Base-by-base conservation (phyloP, 2,797 vertebrate species). In the Malurus leucopterus region DNA sequence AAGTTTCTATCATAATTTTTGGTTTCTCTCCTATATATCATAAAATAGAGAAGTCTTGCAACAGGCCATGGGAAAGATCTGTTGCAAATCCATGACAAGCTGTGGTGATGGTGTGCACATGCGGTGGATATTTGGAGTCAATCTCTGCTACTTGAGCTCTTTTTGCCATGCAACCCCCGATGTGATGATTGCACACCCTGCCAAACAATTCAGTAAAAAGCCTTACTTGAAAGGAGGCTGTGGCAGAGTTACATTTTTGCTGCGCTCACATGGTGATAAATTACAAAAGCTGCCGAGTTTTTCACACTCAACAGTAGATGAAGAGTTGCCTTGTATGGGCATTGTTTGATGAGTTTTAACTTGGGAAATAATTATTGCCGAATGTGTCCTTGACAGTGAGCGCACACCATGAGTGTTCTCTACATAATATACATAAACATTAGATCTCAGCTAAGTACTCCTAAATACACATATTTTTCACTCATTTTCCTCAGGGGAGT, bases 291-390 rank as follows among this genome's bases (percentile, higher is more conserved):
- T 84, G 68, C 44, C 1, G 19, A 86, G 83, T 62, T 83, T 89
- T 93, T 93, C 86, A 57, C 71, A 58, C 80, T 86, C 74, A 76
- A 49, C 61, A 84, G 74, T 84, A 89, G 83, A 84, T 86, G 84
- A 88, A 69, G 70, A 70, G 71, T 81, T 91, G 85, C 89, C 90
- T 93, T 93, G 38, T 92, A 70, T 89, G 87, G 90, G 61, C 65
- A 86, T 76, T 79, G 83, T 82, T 91, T 84, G 91, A 90, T 89
- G 79, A 86, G 36, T 64, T 91, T 89, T 84, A 79, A 76, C 71
- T 86, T 57, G 59, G 36, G 90, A 71, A 93, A 16, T 92, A 86
- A 91, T 93, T 86, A 78, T 38, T 92, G 77, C 77, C 0, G 20
- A 89, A 91, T 93, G 76, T 68, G 68, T 82, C 77, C 91, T 90